These are phyloP conservation scores for Spatulosminthurus flaviceps DNA, from an alignment of 2,888 invertebrate genomes.

Conservation along the genomic window DNA sequence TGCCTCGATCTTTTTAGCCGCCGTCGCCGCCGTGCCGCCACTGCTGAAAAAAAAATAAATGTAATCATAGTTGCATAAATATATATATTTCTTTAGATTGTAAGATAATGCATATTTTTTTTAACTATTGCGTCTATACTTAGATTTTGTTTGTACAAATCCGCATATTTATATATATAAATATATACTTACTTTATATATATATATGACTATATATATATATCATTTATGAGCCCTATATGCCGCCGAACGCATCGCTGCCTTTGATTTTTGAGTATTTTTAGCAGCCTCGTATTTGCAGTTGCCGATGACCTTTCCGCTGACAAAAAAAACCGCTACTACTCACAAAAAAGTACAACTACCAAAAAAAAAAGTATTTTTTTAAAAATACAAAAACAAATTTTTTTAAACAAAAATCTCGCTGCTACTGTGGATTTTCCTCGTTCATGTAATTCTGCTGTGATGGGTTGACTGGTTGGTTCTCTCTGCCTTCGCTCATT, in stretches of 20 bases:
- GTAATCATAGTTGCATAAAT: background rate
- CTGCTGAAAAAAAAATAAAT: constrained; percentile 11
- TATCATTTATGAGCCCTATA: constrained; percentile 33
- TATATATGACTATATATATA: background rate
- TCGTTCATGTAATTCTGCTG: constrained; percentile 29
- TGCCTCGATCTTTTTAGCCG: constrained; percentile 38
- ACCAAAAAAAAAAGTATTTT: constrained; percentile 8
- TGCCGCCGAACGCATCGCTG: constrained; percentile 50
- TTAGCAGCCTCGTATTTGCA: constrained; percentile 52
- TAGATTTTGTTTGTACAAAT: background rate
- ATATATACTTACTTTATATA: too few species aligned
- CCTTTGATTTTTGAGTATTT: constrained; percentile 41
- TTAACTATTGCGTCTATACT: background rate
- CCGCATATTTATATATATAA: too few species aligned
- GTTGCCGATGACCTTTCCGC: constrained; percentile 50
- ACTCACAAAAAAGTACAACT: constrained; percentile 25
- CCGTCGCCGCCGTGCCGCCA: constrained; percentile 35
- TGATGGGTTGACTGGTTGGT: constrained; percentile 35
- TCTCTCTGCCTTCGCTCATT: background rate
- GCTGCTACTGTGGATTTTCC: constrained; percentile 24
- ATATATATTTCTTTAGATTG: background rate
- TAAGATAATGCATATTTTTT: background rate
- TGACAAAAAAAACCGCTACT: constrained; percentile 13
- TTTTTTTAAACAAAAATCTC: constrained; percentile 1
- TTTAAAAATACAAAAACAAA: constrained; percentile 15